Conservation (phyloP, 2,113 vertebrate species). For the Ia io region DNA sequence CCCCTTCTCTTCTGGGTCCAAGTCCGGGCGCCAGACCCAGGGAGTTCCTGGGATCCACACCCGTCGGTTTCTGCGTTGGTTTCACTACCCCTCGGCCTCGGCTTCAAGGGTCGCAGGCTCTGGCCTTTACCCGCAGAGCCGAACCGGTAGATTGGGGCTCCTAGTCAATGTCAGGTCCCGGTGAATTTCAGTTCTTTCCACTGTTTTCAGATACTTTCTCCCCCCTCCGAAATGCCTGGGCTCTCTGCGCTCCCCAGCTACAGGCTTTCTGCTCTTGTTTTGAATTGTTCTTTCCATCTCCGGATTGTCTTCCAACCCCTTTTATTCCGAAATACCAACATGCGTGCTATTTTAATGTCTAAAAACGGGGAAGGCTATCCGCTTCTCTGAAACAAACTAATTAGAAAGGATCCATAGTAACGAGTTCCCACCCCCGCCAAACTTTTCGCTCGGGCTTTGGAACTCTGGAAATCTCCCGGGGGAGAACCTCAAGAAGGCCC, state of each 20-base stretch:
- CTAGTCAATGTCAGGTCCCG: neutral
- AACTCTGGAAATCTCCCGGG: conserved; percentile 7
- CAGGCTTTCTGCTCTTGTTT: neutral
- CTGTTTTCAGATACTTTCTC: neutral
- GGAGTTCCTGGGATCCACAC: conserved; percentile 8
- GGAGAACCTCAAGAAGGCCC: neutral
- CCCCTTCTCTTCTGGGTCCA: neutral
- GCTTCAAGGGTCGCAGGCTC: neutral
- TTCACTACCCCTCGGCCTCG: neutral
- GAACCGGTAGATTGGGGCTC: neutral
- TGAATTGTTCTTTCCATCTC: neutral
- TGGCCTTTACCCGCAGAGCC: neutral
- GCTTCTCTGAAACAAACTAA: neutral
- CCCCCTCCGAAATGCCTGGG: neutral
- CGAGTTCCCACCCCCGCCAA: neutral
- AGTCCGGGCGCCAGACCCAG: neutral
- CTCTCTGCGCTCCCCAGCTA: neutral
- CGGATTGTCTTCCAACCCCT: neutral
- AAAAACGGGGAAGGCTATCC: neutral
- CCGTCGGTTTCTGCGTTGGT: neutral
- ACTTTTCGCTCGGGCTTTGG: conserved; percentile 29
- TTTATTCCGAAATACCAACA: conserved; percentile 58
- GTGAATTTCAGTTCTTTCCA: neutral
- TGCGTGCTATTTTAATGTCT: neutral
- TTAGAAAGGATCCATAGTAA: conserved; percentile 9